Evolutionary conservation across 1,140 invertebrate species (phyloP).

Genomic region (Caenorhabditis remanei): DNA sequence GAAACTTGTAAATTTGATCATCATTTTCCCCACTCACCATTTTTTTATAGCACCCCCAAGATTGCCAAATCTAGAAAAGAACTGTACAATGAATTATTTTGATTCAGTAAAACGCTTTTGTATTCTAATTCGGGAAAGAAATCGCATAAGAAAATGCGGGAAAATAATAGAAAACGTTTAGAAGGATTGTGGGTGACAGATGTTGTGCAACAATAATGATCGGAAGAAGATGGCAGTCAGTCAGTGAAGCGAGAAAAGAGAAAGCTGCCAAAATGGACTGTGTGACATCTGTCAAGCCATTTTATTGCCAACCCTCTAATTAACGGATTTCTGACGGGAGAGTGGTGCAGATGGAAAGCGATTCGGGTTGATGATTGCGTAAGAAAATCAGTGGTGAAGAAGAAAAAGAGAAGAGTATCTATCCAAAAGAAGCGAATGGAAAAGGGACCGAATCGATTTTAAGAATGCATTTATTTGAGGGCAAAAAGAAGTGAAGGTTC

Average conservation of each 20-base stretch:
- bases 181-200: neutral
- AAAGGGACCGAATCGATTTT: too few species aligned
- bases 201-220: constrained; percentile 47
- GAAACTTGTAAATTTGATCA: constrained; percentile 34
- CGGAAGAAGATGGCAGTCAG: constrained; percentile 24
- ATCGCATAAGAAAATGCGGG: neutral
- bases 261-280: constrained; percentile 43
- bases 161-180: constrained; percentile 20
- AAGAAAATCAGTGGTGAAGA: constrained; percentile 1
- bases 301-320: constrained; percentile 49
- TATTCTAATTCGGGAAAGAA: neutral
- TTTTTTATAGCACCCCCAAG: neutral
- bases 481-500: neutral
- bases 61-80: constrained; percentile 6
- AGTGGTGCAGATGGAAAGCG: neutral
- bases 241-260: constrained; percentile 21
- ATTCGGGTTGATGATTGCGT: constrained; percentile 3
- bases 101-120: neutral
- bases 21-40: neutral
- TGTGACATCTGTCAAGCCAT: constrained; percentile 45
- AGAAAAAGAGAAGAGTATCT: neutral
- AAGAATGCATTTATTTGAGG: too few species aligned
- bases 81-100: constrained; percentile 15
- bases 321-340: constrained; percentile 17
- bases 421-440: neutral